Evolutionary conservation across 2,797 vertebrate genomes (phyloP), one percentile per base, ranked within the genome.

Genomic region (Pseudochromis fuscus): DNA sequence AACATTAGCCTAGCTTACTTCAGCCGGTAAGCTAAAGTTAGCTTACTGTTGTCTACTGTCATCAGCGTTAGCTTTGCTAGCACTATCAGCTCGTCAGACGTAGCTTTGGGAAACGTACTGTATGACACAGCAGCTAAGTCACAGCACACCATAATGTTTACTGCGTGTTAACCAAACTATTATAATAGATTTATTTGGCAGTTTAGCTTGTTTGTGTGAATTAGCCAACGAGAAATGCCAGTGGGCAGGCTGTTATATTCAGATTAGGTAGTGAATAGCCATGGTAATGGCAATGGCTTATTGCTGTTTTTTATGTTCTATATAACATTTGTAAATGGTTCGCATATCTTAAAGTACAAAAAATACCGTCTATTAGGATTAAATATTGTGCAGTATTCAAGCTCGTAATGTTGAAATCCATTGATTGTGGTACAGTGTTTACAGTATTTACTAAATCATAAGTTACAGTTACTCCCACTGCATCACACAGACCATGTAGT

Each of bases 11-110:
- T 76, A 77, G 74, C 69, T n/a, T 53, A 10, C 12, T n/a, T 51
- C 50, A 66, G 25, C 74, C 69, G 57, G 45, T 33, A 35, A 25
- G 88, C 84, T 89, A 86, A 40, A n/a, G 30, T 74, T 88, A 89
- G 86, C 78, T 28, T 45, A 55, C 67, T 38, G 66, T 42, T 52
- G 51, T 68, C 92, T 89, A 16, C 24, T 60, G 50, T 52, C 45
- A 59, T 31, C 23, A n/a, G 0, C 5, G 27, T 21, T 73, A 66
- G 45, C 75, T 53, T 50, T 45, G 23, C 18, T 40, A 40, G 38
- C 38, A 40, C 12, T n/a, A n/a, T n/a, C n/a, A n/a, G n/a, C n/a
- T n/a, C n/a, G n/a, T n/a, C n/a, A 40, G 38, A 11, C 10, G 44
- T 13, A 46, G 44, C n/a, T 45, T 23, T 21, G 44, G 44, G 10